Evolutionary conservation across 1,140 invertebrate genomes (phyloP), one percentile per base, ranked within the genome.

Genomic region (Drosophila grimshawi): DNA sequence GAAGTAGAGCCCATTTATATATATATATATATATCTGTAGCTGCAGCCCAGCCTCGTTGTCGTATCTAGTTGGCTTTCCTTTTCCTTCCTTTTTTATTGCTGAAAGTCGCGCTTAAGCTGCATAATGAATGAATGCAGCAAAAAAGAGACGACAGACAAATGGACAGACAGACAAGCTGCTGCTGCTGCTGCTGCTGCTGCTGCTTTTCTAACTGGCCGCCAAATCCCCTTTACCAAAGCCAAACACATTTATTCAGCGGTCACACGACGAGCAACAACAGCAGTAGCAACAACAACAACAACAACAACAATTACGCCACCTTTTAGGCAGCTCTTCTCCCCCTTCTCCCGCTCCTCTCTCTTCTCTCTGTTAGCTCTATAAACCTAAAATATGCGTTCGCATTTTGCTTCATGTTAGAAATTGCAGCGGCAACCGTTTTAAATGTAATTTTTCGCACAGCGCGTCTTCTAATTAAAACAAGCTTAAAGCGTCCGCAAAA

Each of bases 241-340:
- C 85, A 88, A 88, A 88, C 85, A 88, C 85, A 88, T 88, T 89
- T 88, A 89, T 88, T 89, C 80, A 89, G 85, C 85, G 80, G 80
- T 80, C 66, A 76, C 64, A 19, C 19, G 19, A 19, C 67, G 52
- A 62, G 70, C 66, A 61, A 5, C 37, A 59, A 27, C 30, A 57
- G 35, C 45, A 46, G 37, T 52, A 66, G 29, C 43, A n/a, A 46
- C n/a, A 11, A 27, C 43, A 57, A 55, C n/a, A 11, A 27, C 43
- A 57, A 55, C 27, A 41, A 43, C 29, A 10, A 8, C 30, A 57
- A 57, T 7, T 32, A 41, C 53, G 32, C 19, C 39, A 65, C 7
- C 29, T 43, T 53, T 60, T 63, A 29, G 66, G 30, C 11, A 10
- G 7, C 8, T 7, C 32, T 3, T 35, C 30, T 5, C 43, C 45